phyloP scores from a whole-genome alignment of 2,888 invertebrate species.

The Xanthorhoe spadicearia region DNA sequence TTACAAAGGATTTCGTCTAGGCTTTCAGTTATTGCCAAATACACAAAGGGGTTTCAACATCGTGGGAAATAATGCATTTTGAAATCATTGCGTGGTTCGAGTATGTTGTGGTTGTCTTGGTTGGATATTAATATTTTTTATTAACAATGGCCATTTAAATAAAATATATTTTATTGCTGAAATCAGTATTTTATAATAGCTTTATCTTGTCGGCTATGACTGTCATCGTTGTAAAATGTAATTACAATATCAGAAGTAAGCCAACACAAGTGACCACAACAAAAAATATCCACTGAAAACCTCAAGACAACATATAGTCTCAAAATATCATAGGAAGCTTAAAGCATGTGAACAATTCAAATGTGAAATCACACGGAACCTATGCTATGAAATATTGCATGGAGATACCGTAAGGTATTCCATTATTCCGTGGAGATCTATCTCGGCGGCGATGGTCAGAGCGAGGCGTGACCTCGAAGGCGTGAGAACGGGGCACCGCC shows the following conservation, averaged over 20 bases:
- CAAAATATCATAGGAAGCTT: conserved; percentile 3
- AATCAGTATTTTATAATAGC: too few relatives aligned
- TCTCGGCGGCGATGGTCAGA: conserved; percentile 74
- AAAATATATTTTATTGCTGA: too few relatives aligned
- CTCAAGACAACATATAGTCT: not conserved
- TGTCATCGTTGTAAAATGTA: too few relatives aligned
- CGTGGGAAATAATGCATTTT: conserved; percentile 1
- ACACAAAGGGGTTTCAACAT: conserved; percentile 2
- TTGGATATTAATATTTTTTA: not conserved
- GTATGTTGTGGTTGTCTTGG: not conserved
- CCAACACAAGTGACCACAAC: too few relatives aligned
- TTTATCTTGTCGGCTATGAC: too few relatives aligned
- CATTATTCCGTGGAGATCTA: conserved; percentile 61
- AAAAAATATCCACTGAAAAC: not conserved
- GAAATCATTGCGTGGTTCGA: not conserved
- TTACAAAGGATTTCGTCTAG: conserved; percentile 34
- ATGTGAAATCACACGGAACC: conserved; percentile 43
- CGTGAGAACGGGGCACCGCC: conserved; percentile 77
- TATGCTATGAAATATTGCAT: conserved; percentile 58
- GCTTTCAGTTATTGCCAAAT: conserved; percentile 24
- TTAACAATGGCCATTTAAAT: too few relatives aligned
- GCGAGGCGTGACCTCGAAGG: conserved; percentile 81
- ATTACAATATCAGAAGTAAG: too few relatives aligned
- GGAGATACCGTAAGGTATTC: conserved; percentile 68
- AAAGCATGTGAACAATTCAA: conserved; percentile 39